A percentile compares a stretch with the other conserved stretches of the same genome.
Evolutionary conservation across 2,888 invertebrate genomes (phyloP).

Genomic region (Cataglyphis altisquamis): DNA sequence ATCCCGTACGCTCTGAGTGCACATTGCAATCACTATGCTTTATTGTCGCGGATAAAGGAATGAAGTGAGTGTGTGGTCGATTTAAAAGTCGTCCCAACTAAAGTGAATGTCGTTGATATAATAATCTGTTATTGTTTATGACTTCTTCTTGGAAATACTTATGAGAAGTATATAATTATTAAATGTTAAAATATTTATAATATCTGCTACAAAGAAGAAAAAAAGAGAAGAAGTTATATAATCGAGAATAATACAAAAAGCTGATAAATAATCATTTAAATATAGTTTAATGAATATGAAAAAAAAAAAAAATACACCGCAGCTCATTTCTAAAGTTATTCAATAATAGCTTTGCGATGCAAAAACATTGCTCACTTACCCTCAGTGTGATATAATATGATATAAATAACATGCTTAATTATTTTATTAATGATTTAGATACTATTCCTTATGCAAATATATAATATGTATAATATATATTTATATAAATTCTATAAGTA

Average conservation of each 20-base stretch:
- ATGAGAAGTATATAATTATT: neutral
- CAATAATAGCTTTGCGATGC: constrained; percentile 23
- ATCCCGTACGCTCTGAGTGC: constrained; percentile 13
- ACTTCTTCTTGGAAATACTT: neutral
- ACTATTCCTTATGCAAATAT: neutral
- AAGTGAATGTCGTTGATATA: constrained; percentile 16
- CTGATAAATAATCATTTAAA: neutral
- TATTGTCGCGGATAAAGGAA: constrained; percentile 22
- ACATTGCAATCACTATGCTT: constrained; percentile 26
- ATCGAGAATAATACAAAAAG: neutral
- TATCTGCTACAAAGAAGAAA: neutral
- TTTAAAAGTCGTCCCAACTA: constrained; percentile 22
- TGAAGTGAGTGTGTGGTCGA: constrained; percentile 25
- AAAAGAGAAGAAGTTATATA: neutral
- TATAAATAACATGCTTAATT: neutral
- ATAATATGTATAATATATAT: neutral
- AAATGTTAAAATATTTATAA: constrained; percentile 9
- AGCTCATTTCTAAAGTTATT: constrained; percentile 23
- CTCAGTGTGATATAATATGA: neutral
- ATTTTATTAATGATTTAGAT: neutral
- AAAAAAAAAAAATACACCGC: constrained; percentile 3
- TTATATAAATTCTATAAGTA: too few species aligned
- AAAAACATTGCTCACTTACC: constrained; percentile 4
- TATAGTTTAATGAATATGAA: constrained; percentile 32
- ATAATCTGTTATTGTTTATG: too few species aligned